These are phyloP conservation scores for Albula glossodonta DNA, from an alignment of 2,113 vertebrate species.

Conservation along the genomic window DNA sequence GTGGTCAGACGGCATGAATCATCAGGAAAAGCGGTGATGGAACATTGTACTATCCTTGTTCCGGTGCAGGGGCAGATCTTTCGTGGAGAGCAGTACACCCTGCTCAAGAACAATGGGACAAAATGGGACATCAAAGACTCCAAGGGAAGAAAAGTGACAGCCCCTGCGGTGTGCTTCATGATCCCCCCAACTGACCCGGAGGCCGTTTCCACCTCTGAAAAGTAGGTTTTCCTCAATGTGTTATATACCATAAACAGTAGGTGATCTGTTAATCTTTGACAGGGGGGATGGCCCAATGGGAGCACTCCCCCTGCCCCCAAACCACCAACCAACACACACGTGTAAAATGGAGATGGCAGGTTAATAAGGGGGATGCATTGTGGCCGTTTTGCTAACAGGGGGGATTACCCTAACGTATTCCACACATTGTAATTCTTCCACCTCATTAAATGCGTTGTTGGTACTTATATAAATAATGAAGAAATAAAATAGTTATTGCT, in stretches of 20 bases:
- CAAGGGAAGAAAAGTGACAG: constrained; percentile 67
- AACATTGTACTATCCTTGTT: neutral
- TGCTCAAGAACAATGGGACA: constrained; percentile 77
- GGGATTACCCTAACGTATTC: too few species aligned
- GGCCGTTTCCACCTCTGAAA: constrained; percentile 74
- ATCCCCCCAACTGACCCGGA: constrained; percentile 87
- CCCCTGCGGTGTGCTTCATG: constrained; percentile 87
- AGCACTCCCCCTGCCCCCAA: too few species aligned
- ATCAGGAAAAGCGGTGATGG: neutral
- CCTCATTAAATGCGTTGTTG: neutral
- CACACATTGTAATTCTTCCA: too few species aligned
- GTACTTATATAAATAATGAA: neutral
- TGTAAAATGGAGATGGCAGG: too few species aligned
- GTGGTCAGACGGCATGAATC: too few species aligned
- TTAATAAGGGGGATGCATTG: too few species aligned
- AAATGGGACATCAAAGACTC: constrained; percentile 86
- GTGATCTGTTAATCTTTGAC: too few species aligned
- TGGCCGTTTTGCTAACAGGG: too few species aligned
- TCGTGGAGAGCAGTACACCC: constrained; percentile 83
- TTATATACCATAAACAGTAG: neutral
- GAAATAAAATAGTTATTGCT: neutral
- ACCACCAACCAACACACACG: too few species aligned
- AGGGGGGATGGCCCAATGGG: too few species aligned
- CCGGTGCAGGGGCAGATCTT: constrained; percentile 75
- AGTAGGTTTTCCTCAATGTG: constrained; percentile 65